Conservation (phyloP, 1,140 invertebrate genomes). For the Pogonomyrmex californicus region DNA sequence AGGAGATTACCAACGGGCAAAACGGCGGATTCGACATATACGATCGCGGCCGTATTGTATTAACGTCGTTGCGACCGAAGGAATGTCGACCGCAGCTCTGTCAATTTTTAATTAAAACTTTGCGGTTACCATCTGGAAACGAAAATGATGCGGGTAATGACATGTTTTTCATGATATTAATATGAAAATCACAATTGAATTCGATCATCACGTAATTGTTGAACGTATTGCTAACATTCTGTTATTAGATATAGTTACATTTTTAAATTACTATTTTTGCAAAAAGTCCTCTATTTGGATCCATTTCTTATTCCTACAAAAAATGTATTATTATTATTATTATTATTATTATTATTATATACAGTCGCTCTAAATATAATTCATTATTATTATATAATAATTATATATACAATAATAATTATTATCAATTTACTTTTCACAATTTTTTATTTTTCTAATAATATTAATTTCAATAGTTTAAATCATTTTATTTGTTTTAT, state of each 20-base stretch:
- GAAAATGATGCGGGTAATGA: conserved; percentile 15
- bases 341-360: background rate
- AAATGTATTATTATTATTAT: background rate
- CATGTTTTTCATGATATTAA: background rate
- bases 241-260: background rate
- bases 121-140: conserved; percentile 5
- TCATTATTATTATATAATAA: background rate
- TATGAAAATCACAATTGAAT: background rate
- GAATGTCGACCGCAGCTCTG: conserved; percentile 8
- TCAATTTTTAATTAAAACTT: conserved; percentile 61
- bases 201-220: background rate
- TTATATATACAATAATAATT: background rate
- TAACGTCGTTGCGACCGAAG: conserved; percentile 25
- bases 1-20: background rate
- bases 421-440: background rate
- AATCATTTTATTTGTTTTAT: too few relatives aligned
- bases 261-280: background rate
- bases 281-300: background rate
- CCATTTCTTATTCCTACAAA: background rate
- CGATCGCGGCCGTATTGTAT: conserved; percentile 14
- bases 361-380: background rate
- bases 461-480: too few relatives aligned
- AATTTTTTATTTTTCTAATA: background rate
- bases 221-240: background rate
- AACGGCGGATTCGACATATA: conserved; percentile 13